Conservation (phyloP, 2,113 vertebrate species). For the Dendropsophus ebraccatus region DNA sequence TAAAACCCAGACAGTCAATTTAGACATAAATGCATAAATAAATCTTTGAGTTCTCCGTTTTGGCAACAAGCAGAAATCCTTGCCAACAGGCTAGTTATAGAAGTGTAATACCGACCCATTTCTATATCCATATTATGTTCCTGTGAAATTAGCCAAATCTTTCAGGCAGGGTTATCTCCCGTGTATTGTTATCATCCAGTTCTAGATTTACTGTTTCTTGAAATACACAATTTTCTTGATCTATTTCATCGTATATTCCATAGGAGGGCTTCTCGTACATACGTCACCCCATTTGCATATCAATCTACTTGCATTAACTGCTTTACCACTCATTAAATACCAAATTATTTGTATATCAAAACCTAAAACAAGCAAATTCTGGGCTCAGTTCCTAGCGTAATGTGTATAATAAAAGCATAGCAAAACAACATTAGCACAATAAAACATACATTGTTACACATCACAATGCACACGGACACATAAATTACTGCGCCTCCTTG, state of each 20-base stretch:
- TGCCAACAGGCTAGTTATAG: too few species aligned
- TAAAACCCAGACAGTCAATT: too few species aligned
- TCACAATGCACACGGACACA: background rate
- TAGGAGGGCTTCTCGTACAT: background rate
- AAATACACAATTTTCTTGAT: background rate
- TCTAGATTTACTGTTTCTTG: too few species aligned
- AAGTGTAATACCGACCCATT: too few species aligned
- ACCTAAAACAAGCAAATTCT: conserved; percentile 7
- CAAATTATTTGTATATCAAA: conserved; percentile 19
- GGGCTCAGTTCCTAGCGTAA: background rate
- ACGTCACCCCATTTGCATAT: background rate
- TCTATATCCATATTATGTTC: too few species aligned
- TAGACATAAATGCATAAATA: too few species aligned
- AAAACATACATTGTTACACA: conserved; percentile 26
- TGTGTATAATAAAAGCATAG: background rate
- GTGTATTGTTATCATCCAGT: too few species aligned
- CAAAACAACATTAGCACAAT: conserved; percentile 2
- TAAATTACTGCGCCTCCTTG: conserved; percentile 9
- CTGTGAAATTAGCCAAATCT: too few species aligned
- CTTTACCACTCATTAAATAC: background rate
- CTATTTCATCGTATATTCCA: background rate
- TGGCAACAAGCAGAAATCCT: too few species aligned
- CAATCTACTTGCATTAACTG: background rate
- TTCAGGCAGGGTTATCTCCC: too few species aligned
- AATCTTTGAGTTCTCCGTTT: too few species aligned